These are phyloP conservation scores for Aptenodytes patagonicus DNA, from an alignment of 2,113 vertebrate genomes.

Conservation along the genomic window DNA sequence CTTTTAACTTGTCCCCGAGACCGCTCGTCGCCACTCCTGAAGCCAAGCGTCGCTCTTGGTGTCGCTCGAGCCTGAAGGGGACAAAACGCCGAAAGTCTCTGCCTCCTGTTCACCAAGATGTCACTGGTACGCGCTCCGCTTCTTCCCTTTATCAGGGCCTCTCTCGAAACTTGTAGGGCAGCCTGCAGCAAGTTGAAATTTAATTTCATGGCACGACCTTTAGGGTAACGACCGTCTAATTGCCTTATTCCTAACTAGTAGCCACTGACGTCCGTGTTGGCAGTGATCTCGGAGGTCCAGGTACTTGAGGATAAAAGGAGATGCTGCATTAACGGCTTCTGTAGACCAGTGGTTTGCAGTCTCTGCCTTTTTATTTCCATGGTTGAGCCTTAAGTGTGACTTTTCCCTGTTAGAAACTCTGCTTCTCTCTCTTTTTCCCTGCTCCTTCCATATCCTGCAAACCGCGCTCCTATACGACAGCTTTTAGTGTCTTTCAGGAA, in stretches of 20 bases:
- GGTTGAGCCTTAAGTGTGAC: not conserved
- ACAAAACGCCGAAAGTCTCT: not conserved
- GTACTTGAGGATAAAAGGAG: not conserved
- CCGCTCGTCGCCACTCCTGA: accelerated
- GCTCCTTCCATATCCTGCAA: not conserved
- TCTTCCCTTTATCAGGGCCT: no score
- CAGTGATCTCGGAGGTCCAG: accelerated
- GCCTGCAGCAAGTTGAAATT: not conserved
- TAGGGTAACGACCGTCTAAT: not conserved
- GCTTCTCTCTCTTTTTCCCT: not conserved
- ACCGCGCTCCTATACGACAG: accelerated
- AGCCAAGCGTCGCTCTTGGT: not conserved
- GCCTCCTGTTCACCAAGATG: not conserved
- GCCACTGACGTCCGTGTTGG: accelerated
- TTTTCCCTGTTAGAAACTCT: not conserved
- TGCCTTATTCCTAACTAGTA: not conserved
- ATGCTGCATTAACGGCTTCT: no score
- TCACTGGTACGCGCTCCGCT: not conserved
- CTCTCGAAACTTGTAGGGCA: no score
- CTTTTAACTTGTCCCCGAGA: not conserved
- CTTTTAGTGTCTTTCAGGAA: no score
- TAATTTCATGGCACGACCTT: accelerated
- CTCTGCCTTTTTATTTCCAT: not conserved
- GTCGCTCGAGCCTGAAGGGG: slow-evolving; percentile 11
- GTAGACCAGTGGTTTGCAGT: no score